phyloP scores from a whole-genome alignment of 2,888 invertebrate species.

The Candidula unifasciata region DNA sequence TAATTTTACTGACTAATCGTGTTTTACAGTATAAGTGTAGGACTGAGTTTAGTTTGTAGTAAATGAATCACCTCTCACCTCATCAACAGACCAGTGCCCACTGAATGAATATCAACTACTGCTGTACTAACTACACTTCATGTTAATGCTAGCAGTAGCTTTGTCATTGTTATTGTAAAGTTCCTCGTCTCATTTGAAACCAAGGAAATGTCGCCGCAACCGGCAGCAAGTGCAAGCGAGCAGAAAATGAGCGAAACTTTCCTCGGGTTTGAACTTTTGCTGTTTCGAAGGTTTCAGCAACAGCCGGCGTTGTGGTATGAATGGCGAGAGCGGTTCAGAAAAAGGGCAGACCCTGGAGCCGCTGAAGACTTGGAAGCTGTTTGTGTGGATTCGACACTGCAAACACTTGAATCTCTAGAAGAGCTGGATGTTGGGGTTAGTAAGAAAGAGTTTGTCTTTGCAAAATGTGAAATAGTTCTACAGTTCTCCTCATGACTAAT shows the following conservation, averaged over 20 bases:
- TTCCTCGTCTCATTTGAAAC: no score
- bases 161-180: no score
- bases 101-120: no score
- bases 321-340: conserved; percentile 65
- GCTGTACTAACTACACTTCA: no score
- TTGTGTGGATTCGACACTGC: conserved; percentile 38
- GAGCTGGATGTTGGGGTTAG: conserved; percentile 59
- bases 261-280: conserved; percentile 76
- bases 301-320: conserved; percentile 73
- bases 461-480: no score
- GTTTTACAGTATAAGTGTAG: no score
- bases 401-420: conserved; percentile 46
- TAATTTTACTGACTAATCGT: no score
- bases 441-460: not conserved
- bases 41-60: no score
- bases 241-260: conserved; percentile 57
- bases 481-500: no score
- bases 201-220: not conserved
- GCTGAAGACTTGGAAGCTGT: conserved; percentile 34
- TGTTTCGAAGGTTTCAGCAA: conserved; percentile 73
- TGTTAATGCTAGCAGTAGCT: no score
- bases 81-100: no score
- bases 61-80: no score
- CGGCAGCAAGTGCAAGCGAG: not conserved
- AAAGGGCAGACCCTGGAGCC: conserved; percentile 58